A percentile compares a stretch with the other conserved stretches of the same genome.
Evolutionary conservation across 2,888 invertebrate genomes (phyloP).

Genomic region (Drosophila dives): DNA sequence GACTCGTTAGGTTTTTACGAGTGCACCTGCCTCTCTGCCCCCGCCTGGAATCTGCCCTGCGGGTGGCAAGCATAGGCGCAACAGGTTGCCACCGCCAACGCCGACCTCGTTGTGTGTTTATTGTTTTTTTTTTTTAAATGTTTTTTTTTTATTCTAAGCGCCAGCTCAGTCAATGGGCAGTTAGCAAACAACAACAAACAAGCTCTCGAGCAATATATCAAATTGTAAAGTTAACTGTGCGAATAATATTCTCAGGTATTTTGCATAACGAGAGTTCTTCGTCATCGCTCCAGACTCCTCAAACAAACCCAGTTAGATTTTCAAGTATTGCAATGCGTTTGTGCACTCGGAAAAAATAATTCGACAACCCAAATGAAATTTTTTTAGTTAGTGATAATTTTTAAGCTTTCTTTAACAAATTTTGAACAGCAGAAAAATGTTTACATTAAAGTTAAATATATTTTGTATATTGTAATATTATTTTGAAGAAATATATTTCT

Average conservation of each 20-base stretch:
- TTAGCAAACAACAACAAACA: constrained; percentile 24
- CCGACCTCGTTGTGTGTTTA: constrained; percentile 20
- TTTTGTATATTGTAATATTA: neutral
- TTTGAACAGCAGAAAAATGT: neutral
- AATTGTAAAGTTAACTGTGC: constrained; percentile 53
- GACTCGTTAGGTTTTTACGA: constrained; percentile 68
- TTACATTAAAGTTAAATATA: neutral
- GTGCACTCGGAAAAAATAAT: neutral
- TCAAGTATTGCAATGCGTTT: constrained; percentile 23
- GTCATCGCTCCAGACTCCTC: constrained; percentile 21
- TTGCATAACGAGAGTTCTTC: constrained; percentile 69
- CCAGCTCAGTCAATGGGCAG: constrained; percentile 63
- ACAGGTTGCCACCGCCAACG: constrained; percentile 74
- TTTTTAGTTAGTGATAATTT: neutral
- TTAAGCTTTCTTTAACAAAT: neutral
- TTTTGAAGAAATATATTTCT: neutral
- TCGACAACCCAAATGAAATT: neutral
- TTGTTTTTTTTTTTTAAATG: neutral
- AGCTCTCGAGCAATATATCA: constrained; percentile 39
- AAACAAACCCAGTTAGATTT: neutral
- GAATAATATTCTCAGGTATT: constrained; percentile 55
- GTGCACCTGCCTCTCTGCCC: constrained; percentile 42
- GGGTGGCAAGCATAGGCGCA: constrained; percentile 56
- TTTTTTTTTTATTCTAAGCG: constrained; percentile 66
- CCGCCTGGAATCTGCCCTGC: constrained; percentile 6